Conservation (phyloP, 2,888 invertebrate species). For the Thereva unica region DNA sequence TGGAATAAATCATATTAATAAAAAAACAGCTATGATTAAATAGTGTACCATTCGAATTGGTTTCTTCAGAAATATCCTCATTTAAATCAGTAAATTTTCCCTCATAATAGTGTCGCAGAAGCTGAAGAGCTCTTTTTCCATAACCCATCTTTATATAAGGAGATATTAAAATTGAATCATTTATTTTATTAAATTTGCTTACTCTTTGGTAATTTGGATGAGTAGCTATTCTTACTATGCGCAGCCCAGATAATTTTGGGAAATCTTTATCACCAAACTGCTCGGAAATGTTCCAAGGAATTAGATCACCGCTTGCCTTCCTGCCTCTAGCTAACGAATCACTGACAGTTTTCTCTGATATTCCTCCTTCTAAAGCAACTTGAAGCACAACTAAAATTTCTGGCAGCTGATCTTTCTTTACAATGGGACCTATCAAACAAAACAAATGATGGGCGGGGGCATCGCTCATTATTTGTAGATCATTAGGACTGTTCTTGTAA, state of each 20-base stretch:
- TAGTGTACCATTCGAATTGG: conserved; percentile 44
- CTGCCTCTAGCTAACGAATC: conserved; percentile 84
- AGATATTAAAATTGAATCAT: not conserved
- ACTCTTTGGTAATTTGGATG: conserved; percentile 96
- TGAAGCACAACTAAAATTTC: conserved; percentile 94
- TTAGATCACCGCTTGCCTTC: conserved; percentile 92
- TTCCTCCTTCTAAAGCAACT: conserved; percentile 75
- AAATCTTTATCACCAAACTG: conserved; percentile 95
- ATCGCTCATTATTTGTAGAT: conserved; percentile 97
- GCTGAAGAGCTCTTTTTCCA: conserved; percentile 81
- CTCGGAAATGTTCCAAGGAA: conserved; percentile 98
- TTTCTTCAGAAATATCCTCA: conserved; percentile 56
- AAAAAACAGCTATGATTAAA: no score
- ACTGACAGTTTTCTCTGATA: conserved; percentile 68
- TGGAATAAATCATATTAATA: conserved; percentile 40
- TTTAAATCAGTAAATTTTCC: conserved; percentile 75
- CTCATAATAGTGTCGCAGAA: conserved; percentile 88
- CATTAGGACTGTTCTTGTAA: conserved; percentile 99
- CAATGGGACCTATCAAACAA: conserved; percentile 86
- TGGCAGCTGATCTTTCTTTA: conserved; percentile 75
- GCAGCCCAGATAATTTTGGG: conserved; percentile 84
- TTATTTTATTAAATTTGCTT: conserved; percentile 48
- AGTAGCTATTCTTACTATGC: conserved; percentile 95
- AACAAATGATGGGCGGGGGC: conserved; percentile 98
- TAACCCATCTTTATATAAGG: conserved; percentile 86